Evolutionary conservation across 2,797 vertebrate genomes (phyloP).

Genomic region (Gymnopithys bicolor): DNA sequence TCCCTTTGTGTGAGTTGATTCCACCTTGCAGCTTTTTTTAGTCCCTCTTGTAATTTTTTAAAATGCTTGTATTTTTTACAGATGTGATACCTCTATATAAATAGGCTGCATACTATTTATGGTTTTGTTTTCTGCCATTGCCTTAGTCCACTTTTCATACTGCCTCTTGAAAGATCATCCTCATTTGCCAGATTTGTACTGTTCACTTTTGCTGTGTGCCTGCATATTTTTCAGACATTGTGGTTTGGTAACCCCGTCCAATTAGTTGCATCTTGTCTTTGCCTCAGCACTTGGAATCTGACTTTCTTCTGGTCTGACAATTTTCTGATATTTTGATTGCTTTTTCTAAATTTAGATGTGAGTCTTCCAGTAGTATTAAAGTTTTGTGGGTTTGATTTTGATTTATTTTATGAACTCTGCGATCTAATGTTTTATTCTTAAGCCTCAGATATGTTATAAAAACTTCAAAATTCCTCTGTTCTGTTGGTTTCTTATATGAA

Average conservation of each 20-base stretch:
- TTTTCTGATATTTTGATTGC: not conserved
- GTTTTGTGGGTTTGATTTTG: not conserved
- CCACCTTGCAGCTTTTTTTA: not conserved
- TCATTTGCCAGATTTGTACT: not conserved
- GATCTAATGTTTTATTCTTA: not conserved
- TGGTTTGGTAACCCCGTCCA: not conserved
- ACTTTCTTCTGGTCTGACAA: not conserved
- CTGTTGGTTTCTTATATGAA: not conserved
- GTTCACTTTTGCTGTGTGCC: not conserved
- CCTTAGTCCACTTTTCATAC: not conserved
- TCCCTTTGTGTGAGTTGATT: not conserved
- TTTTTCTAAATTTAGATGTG: not conserved
- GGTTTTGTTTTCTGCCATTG: not conserved
- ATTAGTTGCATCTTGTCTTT: not conserved
- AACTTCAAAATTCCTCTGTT: not conserved
- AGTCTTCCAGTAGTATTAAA: not conserved
- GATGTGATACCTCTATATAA: not conserved
- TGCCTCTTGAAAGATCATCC: not conserved
- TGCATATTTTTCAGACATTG: not conserved
- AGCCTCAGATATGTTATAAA: not conserved
- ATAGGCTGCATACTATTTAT: not conserved
- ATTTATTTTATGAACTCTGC: not conserved
- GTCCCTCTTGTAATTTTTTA: not conserved
- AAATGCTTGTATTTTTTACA: not conserved
- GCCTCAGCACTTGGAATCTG: not conserved